Evolutionary conservation across 2,888 invertebrate genomes (phyloP).

Genomic region (Epirrhoe alternata): DNA sequence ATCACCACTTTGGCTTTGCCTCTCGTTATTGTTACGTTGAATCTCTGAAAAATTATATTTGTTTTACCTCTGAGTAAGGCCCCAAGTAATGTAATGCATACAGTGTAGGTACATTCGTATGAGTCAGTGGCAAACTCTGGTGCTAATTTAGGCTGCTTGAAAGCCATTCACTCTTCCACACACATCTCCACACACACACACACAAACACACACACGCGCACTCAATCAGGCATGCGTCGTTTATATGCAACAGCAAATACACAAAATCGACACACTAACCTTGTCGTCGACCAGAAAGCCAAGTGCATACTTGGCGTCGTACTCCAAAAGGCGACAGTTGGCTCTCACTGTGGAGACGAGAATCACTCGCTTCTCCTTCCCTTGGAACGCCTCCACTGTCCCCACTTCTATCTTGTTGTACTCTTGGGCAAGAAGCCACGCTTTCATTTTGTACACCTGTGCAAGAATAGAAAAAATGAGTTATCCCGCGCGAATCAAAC

Average conservation of each 20-base stretch:
- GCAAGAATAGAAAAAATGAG: too few relatives aligned
- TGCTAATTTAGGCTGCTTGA: too few relatives aligned
- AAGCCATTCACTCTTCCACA: too few relatives aligned
- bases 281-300: constrained; percentile 84
- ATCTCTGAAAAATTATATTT: constrained; percentile 80
- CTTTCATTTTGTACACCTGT: constrained; percentile 79
- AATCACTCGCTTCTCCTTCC: constrained; percentile 92
- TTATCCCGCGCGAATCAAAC: neutral
- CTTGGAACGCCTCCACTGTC: constrained; percentile 95
- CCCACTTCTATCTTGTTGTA: constrained; percentile 87
- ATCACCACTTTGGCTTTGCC: constrained; percentile 88
- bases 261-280: constrained; percentile 48
- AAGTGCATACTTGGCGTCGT: constrained; percentile 82
- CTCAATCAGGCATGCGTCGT: too few relatives aligned
- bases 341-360: constrained; percentile 93
- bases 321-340: constrained; percentile 79
- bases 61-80: too few relatives aligned
- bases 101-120: too few relatives aligned
- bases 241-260: too few relatives aligned
- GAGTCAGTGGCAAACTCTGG: too few relatives aligned
- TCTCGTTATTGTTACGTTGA: constrained; percentile 90
- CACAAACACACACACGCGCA: too few relatives aligned
- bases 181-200: too few relatives aligned
- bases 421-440: constrained; percentile 47
- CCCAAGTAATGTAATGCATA: too few relatives aligned